Evolutionary conservation across 2,113 vertebrate genomes (phyloP), one percentile per base, ranked within the genome.

Genomic region (Nibea albiflora): DNA sequence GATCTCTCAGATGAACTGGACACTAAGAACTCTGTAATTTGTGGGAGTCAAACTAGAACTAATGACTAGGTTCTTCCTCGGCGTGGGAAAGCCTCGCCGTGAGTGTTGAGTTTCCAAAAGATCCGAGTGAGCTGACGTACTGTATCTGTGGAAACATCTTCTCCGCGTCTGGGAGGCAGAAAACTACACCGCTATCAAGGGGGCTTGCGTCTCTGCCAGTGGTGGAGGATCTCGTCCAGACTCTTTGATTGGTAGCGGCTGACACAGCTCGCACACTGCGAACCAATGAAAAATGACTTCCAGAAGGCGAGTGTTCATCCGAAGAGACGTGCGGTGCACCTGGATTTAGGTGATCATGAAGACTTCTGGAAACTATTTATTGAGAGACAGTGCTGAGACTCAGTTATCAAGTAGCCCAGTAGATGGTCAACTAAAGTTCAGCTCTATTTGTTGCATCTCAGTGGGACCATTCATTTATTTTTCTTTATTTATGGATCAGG

Each of bases 81-180:
- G 78, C 46, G 65, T 88, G 91, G 84, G 90, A 93, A 91, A 80
- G 54, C 54, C 53, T 83, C 26, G 28, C 20, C 14, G n/a, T 47
- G 64, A 31, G 24, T 50, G 64, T 66, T 62, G 28, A 63, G 50
- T 81, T 81, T 90, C 88, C 66, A 75, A 71, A 65, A 47, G 35
- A 72, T 60, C 44, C 47, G 2, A 49, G n/a, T 52, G 39, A 44
- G 44, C 7, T 7, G n/a, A 31, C 10, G 50, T 10, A 39, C 16
- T 61, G 49, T 19, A 7, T 47, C 39, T 22, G 20, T 56, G 22
- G 46, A 70, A 76, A 75, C 22, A 10, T 57, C 6, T 70, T 20
- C 5, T 24, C 46, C 17, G 2, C 2, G 16, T 65, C 72, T 83
- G 60, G n/a, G 24, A 77, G 49, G 35, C 19, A 17, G 71, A 8